These are phyloP conservation scores for Druon quercuslanigerum DNA, from an alignment of 1,140 invertebrate species.

Conservation along the genomic window DNA sequence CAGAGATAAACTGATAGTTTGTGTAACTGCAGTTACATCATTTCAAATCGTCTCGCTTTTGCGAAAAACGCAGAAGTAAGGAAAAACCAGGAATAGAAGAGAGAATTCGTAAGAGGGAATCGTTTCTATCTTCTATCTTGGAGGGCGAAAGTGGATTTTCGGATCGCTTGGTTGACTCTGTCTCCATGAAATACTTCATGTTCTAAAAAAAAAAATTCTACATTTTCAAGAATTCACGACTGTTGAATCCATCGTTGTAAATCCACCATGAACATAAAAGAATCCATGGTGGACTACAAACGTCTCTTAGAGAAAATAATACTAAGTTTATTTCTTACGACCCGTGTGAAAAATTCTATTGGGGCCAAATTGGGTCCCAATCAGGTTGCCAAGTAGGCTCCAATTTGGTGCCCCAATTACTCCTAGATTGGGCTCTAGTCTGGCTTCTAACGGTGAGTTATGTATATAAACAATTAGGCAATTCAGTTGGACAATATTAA, in stretches of 20 bases:
- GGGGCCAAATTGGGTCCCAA: no score
- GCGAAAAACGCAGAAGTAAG: neutral
- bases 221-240: conserved; percentile 12
- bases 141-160: neutral
- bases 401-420: no score
- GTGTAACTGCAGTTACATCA: neutral
- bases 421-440: no score
- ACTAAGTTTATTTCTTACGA: no score
- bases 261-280: neutral
- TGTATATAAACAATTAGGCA: no score
- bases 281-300: conserved; percentile 1
- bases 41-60: neutral
- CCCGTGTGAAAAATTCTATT: no score
- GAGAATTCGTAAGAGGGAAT: neutral
- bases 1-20: neutral
- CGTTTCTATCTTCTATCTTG: neutral
- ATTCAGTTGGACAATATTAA: no score
- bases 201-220: neutral
- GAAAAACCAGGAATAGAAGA: neutral
- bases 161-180: neutral
- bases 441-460: no score
- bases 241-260: neutral
- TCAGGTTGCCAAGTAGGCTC: no score
- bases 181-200: neutral
- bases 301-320: conserved; percentile 8